These are phyloP conservation scores for Microcebus tavaratra DNA, from an alignment of 2,113 vertebrate genomes.

Conservation along the genomic window DNA sequence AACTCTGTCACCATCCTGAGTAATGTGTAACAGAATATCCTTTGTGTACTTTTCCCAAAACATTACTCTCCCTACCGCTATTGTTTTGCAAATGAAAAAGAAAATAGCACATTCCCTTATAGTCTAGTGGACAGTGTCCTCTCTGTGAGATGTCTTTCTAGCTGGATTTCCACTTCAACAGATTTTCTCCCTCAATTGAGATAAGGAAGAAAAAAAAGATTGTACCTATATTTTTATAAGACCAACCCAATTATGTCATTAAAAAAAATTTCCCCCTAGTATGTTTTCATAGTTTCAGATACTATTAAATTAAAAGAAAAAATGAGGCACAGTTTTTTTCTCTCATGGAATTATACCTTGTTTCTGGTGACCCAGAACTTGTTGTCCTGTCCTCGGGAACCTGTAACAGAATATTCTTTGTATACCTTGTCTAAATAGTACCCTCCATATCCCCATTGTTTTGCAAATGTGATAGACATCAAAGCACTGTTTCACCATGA, in stretches of 20 bases:
- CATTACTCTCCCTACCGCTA: background rate
- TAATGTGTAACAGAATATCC: constrained; percentile 67
- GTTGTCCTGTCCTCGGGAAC: constrained; percentile 56
- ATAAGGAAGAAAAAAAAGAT: background rate
- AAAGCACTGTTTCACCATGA: constrained; percentile 53
- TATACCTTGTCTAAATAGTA: constrained; percentile 48
- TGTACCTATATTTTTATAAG: background rate
- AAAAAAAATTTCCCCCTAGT: background rate
- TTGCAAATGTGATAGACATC: constrained; percentile 39
- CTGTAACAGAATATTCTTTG: constrained; percentile 68
- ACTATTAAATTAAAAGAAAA: constrained; percentile 31
- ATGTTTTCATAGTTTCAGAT: constrained; percentile 21
- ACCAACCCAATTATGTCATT: background rate
- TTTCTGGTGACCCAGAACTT: constrained; percentile 72
- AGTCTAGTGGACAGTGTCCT: constrained; percentile 18
- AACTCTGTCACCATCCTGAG: constrained; percentile 52
- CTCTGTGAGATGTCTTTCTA: constrained; percentile 53
- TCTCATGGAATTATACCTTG: constrained; percentile 37
- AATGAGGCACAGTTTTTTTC: background rate
- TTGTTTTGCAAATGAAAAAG: constrained; percentile 67
- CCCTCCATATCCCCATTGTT: constrained; percentile 18
- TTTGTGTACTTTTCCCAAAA: constrained; percentile 53
- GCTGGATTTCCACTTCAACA: constrained; percentile 44
- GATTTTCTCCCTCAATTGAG: background rate
- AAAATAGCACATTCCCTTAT: constrained; percentile 48